Base-by-base conservation (phyloP, 2,888 invertebrate genomes). In the Andricus curvator region DNA sequence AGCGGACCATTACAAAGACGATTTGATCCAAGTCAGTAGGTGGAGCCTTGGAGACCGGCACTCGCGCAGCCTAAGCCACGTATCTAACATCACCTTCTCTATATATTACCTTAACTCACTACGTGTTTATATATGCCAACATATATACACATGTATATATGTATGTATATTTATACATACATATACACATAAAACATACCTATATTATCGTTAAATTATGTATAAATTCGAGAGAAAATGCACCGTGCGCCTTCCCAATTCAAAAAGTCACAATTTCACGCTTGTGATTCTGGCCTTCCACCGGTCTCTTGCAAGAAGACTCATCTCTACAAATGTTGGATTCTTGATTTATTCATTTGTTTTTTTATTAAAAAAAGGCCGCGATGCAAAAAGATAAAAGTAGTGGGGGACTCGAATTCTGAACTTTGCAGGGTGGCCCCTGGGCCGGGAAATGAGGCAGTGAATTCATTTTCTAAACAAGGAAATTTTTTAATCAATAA, bases 71-170 rank as follows among this genome's bases (percentile, higher is more conserved):
- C 90, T 90, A 92, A 93, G 92, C 92, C 92, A 93, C 92, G 92
- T 93, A 93, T 92, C 92, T 92, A 92, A 92, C 91, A 91, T 92
- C 91, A 92, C 92, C 92, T 92, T 92, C 92, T 92, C 92, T 92
- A 91, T 92, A 92, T 92, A 92, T 91, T 91, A 91, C 90, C 90
- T 90, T 91, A 91, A 91, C 89, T 91, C 91, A 91, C 91, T 91
- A 91, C 91, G 90, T 91, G 90, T 91, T 90, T 91, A 90, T 90
- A 88, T 88, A 89, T 90, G 89, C 88, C 88, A 91, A 90, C 87
- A 90, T 90, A 89, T 85, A 85, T 86, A 87, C 82, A 85, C 83
- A 88, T 86, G 82, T 83, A 81, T 84, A 87, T 84, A 85, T 84
- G 64, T 83, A 78, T 70, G 79, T 81, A 64, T 80, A 48, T 15